Conservation (phyloP, 2,113 vertebrate genomes). For the Capra hircus region DNA sequence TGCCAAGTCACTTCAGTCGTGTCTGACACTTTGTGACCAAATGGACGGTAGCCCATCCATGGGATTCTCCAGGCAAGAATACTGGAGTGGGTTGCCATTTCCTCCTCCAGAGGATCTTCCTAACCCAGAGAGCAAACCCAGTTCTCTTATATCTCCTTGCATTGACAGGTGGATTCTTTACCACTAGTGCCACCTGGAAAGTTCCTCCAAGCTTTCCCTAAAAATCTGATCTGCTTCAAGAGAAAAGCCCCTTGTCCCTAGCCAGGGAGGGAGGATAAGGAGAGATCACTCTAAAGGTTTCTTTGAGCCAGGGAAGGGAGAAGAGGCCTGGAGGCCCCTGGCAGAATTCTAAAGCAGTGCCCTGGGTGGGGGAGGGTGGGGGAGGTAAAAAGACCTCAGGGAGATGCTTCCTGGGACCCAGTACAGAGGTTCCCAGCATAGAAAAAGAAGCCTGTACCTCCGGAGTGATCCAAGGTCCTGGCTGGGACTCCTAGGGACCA, state of each 20-base stretch:
- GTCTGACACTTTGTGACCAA: not conserved
- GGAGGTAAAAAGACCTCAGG: not conserved
- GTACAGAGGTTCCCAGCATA: not conserved
- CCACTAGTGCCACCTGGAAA: not conserved
- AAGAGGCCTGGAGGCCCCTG: not conserved
- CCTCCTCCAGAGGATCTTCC: not conserved
- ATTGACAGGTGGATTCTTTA: not conserved
- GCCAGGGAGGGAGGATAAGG: not conserved
- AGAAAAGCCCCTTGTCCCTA: not conserved
- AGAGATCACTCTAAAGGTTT: not conserved
- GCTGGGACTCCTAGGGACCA: not conserved
- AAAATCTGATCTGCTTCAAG: not conserved
- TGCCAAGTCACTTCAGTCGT: not conserved
- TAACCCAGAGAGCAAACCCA: not conserved
- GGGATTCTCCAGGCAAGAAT: not conserved
- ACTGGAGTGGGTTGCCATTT: not conserved
- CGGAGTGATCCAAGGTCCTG: not conserved
- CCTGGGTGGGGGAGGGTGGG: not conserved
- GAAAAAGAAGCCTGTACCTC: not conserved
- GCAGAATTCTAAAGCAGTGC: not conserved
- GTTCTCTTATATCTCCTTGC: not conserved
- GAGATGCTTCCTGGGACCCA: not conserved
- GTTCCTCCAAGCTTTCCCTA: not conserved
- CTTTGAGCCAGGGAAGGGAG: not conserved
- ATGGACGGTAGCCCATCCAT: not conserved